Evolutionary conservation across 2,888 invertebrate genomes (phyloP), one percentile per base, ranked within the genome.

Genomic region (Drosophila anomalata): DNA sequence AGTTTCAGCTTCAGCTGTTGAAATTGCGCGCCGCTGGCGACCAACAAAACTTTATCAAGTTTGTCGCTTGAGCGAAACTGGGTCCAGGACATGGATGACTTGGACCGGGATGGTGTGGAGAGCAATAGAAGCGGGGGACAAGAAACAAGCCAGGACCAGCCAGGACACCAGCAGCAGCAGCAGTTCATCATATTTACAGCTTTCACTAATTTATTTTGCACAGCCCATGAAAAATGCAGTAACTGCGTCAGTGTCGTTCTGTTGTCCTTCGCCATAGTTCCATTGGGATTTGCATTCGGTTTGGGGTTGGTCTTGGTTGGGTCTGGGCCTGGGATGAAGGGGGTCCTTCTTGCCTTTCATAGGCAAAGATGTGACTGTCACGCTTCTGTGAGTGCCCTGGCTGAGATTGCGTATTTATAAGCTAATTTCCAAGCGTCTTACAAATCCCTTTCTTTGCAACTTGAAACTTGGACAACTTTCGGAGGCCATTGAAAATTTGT

Each of bases 111-210:
- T 17, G 29, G 12, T n/a, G 46, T 14, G 41, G 52, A 47, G 6
- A 12, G 2, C n/a, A 2, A 22, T 22, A 44, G 59, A 44, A 31
- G 4, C 20, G 22, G n/a, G 5, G 26, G 9, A 29, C 29, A 29
- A 33, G 50, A 41, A 36, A 50, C 44, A 22, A 52, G 36, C 36
- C 33, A 51, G 22, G 48, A 46, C 17, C 31, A 42, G n/a, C 11
- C 39, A 44, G 22, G 17, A 17, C 26, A 53, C 36, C 51, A 52
- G 14, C 65, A 63, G 55, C 60, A 73, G 78, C 70, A 74, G 74
- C 65, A 62, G 84, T 87, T 87, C 82, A 87, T 82, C 84, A 82
- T 84, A 82, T 87, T 82, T 87, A 75, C 74, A 80, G 81, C 84
- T 78, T 82, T 61, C 78, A 78, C 84, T 86, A 80, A 83, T 61